Conservation (phyloP, 92 coral and sea anemone genomes). For the Actinernus sp. region DNA sequence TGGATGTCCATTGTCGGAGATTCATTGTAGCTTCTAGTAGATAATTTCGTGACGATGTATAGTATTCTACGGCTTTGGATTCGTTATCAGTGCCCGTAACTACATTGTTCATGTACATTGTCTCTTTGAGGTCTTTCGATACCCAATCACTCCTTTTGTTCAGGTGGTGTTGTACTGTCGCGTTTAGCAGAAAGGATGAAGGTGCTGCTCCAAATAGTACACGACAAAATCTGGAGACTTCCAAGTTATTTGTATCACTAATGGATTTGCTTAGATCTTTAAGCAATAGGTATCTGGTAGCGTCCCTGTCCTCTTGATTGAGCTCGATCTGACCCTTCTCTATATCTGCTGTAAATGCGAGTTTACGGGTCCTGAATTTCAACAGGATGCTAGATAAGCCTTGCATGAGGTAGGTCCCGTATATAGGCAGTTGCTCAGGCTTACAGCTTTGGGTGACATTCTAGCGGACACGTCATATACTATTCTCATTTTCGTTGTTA, state of each 20-base stretch:
- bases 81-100: constrained; percentile 20
- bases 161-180: constrained; percentile 51
- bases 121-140: constrained; percentile 21
- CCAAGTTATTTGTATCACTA: constrained; percentile 1
- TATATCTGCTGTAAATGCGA: too few relatives aligned
- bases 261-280: constrained; percentile 27
- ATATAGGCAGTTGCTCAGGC: constrained; percentile 35
- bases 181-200: constrained; percentile 41
- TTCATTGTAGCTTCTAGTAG: constrained; percentile 48
- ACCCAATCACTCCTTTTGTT: constrained; percentile 14
- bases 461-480: too few relatives aligned
- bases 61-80: constrained; percentile 24
- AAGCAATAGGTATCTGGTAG: constrained; percentile 19
- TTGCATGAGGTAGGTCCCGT: too few relatives aligned
- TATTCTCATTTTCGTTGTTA: constrained; percentile 53
- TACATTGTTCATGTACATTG: constrained; percentile 52
- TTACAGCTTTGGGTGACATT: constrained; percentile 8
- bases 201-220: constrained; percentile 65
- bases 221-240: constrained; percentile 33
- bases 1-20: constrained; percentile 40
- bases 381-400: too few relatives aligned
- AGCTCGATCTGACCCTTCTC: too few relatives aligned
- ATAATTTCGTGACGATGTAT: constrained; percentile 16
- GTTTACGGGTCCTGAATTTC: too few relatives aligned
- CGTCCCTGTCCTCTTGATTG: constrained; percentile 13